phyloP scores from a whole-genome alignment of 2,797 vertebrate genomes.

The Pipistrellus pipistrellus region DNA sequence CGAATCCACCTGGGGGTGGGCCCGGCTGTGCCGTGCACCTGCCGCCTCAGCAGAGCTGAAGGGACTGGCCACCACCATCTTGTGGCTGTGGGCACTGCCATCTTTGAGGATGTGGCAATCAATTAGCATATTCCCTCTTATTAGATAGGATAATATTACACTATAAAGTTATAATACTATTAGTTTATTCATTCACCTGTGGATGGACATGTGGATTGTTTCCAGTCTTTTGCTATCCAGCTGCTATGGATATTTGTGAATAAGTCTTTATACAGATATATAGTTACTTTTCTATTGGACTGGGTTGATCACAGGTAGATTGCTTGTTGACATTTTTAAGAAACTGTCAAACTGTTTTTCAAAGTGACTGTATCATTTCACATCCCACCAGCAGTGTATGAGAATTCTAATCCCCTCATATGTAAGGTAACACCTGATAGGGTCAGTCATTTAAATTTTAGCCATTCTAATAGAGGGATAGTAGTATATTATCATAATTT shows the following conservation, averaged over 20 bases:
- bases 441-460: constrained; percentile 33
- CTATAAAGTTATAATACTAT: background rate
- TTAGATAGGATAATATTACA: background rate
- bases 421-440: background rate
- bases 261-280: background rate
- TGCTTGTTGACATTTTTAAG: background rate
- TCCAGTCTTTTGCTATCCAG: background rate
- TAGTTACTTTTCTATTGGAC: constrained; percentile 33
- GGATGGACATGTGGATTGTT: background rate
- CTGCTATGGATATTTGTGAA: background rate
- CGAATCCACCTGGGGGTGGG: too few relatives aligned
- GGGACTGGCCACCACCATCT: too few relatives aligned
- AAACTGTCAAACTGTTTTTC: constrained; percentile 41
- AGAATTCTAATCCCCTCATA: background rate
- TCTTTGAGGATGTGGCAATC: too few relatives aligned
- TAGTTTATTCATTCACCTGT: background rate
- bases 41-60: too few relatives aligned
- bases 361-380: background rate
- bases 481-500: background rate
- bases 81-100: too few relatives aligned
- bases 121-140: too few relatives aligned
- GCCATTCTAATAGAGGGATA: background rate
- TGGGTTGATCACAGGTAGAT: background rate
- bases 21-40: too few relatives aligned
- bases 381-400: background rate